Base-by-base conservation (phyloP, 1,140 invertebrate species). In the Lasaia peninsularis region DNA sequence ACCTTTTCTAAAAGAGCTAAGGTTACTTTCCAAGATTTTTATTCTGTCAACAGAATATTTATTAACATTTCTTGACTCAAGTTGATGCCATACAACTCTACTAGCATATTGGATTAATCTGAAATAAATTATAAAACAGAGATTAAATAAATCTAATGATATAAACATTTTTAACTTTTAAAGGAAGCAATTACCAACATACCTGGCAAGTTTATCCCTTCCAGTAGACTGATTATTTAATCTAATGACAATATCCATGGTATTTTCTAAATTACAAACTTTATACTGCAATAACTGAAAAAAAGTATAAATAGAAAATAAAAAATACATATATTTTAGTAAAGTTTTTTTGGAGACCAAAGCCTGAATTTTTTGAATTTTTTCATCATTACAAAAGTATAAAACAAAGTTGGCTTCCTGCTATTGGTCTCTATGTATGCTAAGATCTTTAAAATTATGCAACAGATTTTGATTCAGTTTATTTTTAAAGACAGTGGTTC, bases 31-130 rank as follows among this genome's bases (percentile, higher is more conserved):
- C 21, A 88, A 64, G 44, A 79, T 86, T 69, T 85, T 85, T 28
- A 88, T 77, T 63, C 86, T 78, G 50, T 88, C 86, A 16, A 88
- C 62, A 21, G 86, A 84, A 58, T 86, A 88, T 75, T 88, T 88
- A 63, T 88, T 88, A 49, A 79, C 86, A 77, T 86, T 79, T 63
- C 77, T 76, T 24, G 63, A 67, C 69, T 88, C 79, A 44, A 88
- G 61, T 50, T 88, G 86, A 73, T 88, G 82, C 86, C 86, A 86
- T 21, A 86, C 65, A 24, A 88, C 49, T 1, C 79, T 63, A 64
- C 86, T 88, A 21, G 74, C 78, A 55, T 88, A 88, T 56, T 88
- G 86, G 8, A 76, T 65, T 52, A 88, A 72, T 56, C 86, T 88
- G 63, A 28, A 73, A 73, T 55, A 24, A 58, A 20, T 58, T 12